Base-by-base conservation (phyloP, 2,888 invertebrate species). In the Pimpla rufipes region DNA sequence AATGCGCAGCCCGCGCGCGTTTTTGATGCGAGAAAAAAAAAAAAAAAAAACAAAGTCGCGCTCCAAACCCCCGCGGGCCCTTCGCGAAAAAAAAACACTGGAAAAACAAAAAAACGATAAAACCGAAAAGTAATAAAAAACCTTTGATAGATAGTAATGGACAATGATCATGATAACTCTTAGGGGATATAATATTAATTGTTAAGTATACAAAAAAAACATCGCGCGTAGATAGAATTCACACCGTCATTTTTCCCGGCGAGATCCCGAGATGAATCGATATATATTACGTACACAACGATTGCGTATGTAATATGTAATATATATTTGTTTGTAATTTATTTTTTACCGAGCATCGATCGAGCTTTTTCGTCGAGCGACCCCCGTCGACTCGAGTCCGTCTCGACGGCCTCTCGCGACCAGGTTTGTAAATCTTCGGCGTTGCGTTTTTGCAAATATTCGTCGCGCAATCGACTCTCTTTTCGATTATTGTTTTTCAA, bases 71-170 rank as follows among this genome's bases (percentile, higher is more conserved):
- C 29, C 29, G 29, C 67, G 77, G 62, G 71, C 62, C 79, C 75
- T 37, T 40, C 37, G 21, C 75, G 62, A 79, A 52, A 75, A n/a
- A n/a, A n/a, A n/a, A n/a, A n/a, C n/a, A 74, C 45, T 16, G 21
- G 55, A 40, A 62, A 80, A 76, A 21, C 10, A 75, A 83, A 62
- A 75, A 79, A 83, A 77, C 47, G 11, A 67, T 67, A 67, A 81
- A 79, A 81, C 74, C 21, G 16, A 79, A 74, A 75, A 84, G 66
- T 68, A 57, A 79, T 76, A 75, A 84, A 81, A 81, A 83, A 83
- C 10, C 10, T 62, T 82, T 55, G 59, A 52, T 85, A 85, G 85
- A 74, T 86, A 85, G 76, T 84, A 83, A 86, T 59, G 83, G 80
- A 85, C 71, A 79, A 79, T 83, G 70, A 82, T 83, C 81, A 81